Evolutionary conservation across 2,888 invertebrate species (phyloP), one percentile per base, ranked within the genome.

Genomic region (Drosophila affinis): DNA sequence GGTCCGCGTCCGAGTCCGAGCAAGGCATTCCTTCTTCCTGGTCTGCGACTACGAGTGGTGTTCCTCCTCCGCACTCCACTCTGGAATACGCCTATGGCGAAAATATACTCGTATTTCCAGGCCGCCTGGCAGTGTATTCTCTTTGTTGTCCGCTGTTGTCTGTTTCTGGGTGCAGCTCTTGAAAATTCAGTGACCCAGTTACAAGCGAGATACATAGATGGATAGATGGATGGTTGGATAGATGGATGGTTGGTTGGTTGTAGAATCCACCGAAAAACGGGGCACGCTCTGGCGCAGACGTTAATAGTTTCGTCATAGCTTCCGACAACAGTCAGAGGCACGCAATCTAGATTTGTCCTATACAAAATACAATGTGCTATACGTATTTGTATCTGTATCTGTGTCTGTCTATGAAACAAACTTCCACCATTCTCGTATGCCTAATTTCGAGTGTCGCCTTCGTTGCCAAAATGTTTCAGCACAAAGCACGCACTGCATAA

Each of bases 171-270:
- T 75, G 86, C 86, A 83, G 86, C 81, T 79, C 70, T 83, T 82
- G 74, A 80, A 86, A 83, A 86, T 86, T 72, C 87, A 79, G 75
- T 83, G 83, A 83, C 83, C 83, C 81, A 83, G 83, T 83, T 83
- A 62, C 72, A 72, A 69, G 75, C 52, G 49, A 51, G 60, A 58
- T 60, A 53, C 32, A 63, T 53, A 62, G 51, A 55, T 49, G 18
- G 53, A 17, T 17, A 49, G 44, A 18, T 27, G 49, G 48, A 44
- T 29, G 46, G 45, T 29, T 12, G 21, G 12, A 53, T 51, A 2
- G 34, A 9, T 9, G 29, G n/a, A 17, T 29, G 46, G 24, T 24
- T 4, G 46, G 39, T 48, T 51, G 29, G 44, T 29, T 7, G 39
- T 39, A 52, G 59, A 52, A 69, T 68, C 32, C 57, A 72, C 55